phyloP scores from a whole-genome alignment of 2,797 vertebrate genomes.

The Coilia nasus region DNA sequence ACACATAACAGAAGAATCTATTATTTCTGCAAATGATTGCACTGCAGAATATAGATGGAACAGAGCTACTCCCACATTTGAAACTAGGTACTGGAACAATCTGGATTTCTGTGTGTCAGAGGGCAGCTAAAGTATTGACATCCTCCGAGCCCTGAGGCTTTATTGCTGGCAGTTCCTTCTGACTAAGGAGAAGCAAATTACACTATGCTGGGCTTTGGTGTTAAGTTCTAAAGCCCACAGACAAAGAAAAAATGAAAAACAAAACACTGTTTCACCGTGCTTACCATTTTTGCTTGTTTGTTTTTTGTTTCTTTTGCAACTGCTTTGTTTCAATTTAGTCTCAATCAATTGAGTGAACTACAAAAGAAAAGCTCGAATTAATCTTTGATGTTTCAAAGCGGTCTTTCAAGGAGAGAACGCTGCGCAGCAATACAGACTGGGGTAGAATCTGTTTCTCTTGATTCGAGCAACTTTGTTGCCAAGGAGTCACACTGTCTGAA shows the following conservation, averaged over 20 bases:
- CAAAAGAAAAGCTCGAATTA: constrained; percentile 29
- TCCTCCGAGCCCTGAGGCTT: neutral
- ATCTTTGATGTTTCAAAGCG: constrained; percentile 41
- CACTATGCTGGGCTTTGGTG: neutral
- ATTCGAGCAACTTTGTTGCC: neutral
- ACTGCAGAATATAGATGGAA: neutral
- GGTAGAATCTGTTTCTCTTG: neutral
- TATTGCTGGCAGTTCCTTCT: neutral
- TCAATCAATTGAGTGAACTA: neutral
- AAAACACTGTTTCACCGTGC: neutral
- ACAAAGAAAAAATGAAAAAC: neutral
- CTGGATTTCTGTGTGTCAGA: neutral
- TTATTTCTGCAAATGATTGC: neutral
- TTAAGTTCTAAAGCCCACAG: neutral
- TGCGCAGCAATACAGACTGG: neutral
- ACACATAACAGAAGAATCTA: neutral
- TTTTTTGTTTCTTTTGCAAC: neutral
- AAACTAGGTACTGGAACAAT: neutral
- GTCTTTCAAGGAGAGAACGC: constrained; percentile 7
- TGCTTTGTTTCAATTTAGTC: neutral
- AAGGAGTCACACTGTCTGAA: constrained; percentile 26
- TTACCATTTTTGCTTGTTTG: constrained; percentile 40
- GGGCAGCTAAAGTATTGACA: neutral
- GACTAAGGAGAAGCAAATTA: neutral
- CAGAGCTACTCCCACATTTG: neutral